Evolutionary conservation across 1,140 invertebrate species (phyloP).

Genomic region (Sinella curviseta): DNA sequence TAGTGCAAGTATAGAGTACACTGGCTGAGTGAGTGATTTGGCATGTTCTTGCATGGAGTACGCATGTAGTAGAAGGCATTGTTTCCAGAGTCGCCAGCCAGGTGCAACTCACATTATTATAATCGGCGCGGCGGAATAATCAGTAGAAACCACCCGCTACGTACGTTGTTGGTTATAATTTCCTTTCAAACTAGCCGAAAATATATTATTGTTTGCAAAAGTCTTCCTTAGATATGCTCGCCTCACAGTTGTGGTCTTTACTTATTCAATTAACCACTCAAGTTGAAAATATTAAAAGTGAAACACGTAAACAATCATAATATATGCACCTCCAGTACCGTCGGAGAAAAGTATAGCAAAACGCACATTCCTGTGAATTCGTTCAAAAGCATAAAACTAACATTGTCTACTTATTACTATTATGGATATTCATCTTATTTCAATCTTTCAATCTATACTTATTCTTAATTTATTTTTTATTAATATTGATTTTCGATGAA

Average conservation of each 20-base stretch:
- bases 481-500: too few relatives aligned
- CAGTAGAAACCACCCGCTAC: conserved; percentile 18
- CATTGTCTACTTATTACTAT: too few relatives aligned
- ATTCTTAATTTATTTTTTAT: too few relatives aligned
- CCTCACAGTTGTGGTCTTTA: not conserved
- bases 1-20: too few relatives aligned
- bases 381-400: too few relatives aligned
- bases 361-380: too few relatives aligned
- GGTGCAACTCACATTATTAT: not conserved
- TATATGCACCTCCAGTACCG: not conserved
- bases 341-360: not conserved
- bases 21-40: too few relatives aligned
- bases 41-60: too few relatives aligned
- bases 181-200: not conserved
- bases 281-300: not conserved
- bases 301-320: not conserved
- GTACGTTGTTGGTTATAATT: conserved; percentile 5
- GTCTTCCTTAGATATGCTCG: not conserved
- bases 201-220: conserved; percentile 21
- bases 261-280: conserved; percentile 8
- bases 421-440: too few relatives aligned
- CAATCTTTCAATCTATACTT: too few relatives aligned
- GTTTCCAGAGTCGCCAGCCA: not conserved
- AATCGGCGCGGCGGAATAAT: not conserved
- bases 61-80: not conserved